Evolutionary conservation across 2,113 vertebrate species (phyloP), one percentile per base, ranked within the genome.

Genomic region (Galbula dea): DNA sequence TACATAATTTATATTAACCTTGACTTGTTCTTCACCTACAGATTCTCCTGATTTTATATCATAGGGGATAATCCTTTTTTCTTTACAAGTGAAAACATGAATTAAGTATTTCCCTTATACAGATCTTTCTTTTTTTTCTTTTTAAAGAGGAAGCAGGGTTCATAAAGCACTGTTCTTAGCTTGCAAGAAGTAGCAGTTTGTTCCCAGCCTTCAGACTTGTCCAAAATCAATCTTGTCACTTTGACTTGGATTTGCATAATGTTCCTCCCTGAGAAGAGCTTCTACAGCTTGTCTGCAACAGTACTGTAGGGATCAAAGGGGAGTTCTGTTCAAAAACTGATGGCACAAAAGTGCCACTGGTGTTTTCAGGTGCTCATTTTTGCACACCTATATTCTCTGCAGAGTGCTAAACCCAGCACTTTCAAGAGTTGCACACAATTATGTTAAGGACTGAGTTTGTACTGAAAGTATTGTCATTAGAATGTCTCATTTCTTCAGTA

Each of bases 1-100:
- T 96, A 95, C 92, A 89, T 96, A 94, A 96, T 97, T 97, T 97
- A 96, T 97, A 95, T 96, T 97, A 96, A 96, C 94, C 95, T 96
- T 96, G 92, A 96, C 94, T 95, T 90, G 66, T 71, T 92, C 89
- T 96, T 96, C 95, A 96, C 83, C 92, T 80, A 90, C 74, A 94
- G 49, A 92, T 90, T 91, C 89, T 87, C 83, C 77, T 32, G 69
- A 82, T 95, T 94, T 95, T 95, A 43, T 90, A 91, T 88, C 90
- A 95, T 85, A 96, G 84, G 75, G 49, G 73, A 96, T 62, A 91
- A 88, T 55, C 52, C 62, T 95, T 93, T 96, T 81, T 90, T 89
- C 92, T 90, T 86, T 71, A 62, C 49, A 93, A 82, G 34, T 84
- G 51, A 88, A 94, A 91, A 89, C 79, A 94, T 93, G 80, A 93